A percentile compares a stretch with the other conserved stretches of the same genome.
Evolutionary conservation across 2,797 vertebrate genomes (phyloP).

Genomic region (Tragopan temminckii): DNA sequence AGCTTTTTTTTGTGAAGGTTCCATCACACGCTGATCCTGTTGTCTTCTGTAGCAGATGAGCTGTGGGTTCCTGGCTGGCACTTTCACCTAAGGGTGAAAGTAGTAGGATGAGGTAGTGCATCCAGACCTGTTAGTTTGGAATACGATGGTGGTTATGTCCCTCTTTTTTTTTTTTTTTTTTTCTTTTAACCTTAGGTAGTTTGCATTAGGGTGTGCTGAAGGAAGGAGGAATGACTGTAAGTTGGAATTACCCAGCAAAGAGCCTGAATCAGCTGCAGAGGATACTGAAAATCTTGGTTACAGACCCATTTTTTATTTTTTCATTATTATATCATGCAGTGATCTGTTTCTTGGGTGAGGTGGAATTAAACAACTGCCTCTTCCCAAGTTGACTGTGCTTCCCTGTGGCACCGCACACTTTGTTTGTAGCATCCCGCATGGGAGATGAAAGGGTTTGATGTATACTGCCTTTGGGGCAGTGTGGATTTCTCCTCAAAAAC

Average conservation of each 20-base stretch:
- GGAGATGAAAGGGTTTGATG: constrained; percentile 49
- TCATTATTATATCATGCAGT: background rate
- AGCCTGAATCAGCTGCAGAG: background rate
- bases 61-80: background rate
- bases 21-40: background rate
- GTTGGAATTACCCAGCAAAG: background rate
- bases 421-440: rapidly evolving
- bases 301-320: background rate
- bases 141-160: background rate
- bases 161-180: no score
- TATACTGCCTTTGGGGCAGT: background rate
- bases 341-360: background rate
- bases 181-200: background rate
- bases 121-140: background rate
- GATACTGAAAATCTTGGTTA: background rate
- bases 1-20: background rate
- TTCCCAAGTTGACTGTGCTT: background rate
- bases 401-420: rapidly evolving
- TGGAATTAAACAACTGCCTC: background rate
- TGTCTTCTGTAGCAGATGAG: background rate
- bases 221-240: background rate
- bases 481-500: constrained; percentile 55
- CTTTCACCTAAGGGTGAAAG: background rate
- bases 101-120: background rate
- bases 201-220: background rate